These are phyloP conservation scores for Beris chalybata DNA, from an alignment of 2,888 invertebrate species.

Conservation along the genomic window DNA sequence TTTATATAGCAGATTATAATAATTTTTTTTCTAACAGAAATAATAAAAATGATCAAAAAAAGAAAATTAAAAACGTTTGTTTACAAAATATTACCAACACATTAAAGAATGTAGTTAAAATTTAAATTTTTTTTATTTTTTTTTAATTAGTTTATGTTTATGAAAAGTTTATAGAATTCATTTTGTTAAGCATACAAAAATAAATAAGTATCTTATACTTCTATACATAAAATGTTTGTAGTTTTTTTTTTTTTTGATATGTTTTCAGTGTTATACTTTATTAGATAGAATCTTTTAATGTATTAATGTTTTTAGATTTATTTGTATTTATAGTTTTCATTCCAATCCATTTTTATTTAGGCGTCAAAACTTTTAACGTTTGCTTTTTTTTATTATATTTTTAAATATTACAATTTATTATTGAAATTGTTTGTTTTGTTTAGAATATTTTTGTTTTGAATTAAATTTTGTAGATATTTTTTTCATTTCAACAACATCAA, in stretches of 20 bases:
- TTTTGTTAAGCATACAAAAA: constrained; percentile 27
- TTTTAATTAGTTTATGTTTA: not conserved
- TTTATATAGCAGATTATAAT: not conserved
- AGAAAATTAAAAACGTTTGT: not conserved
- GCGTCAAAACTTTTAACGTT: not conserved
- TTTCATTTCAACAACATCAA: constrained; percentile 28
- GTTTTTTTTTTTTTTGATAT: not conserved
- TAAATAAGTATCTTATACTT: constrained; percentile 20
- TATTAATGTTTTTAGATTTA: too few relatives aligned
- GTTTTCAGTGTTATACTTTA: not conserved
- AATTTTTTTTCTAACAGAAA: constrained; percentile 2
- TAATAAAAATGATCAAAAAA: not conserved
- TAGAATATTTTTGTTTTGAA: constrained; percentile 2
- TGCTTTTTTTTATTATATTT: constrained; percentile 8
- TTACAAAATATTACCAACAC: not conserved
- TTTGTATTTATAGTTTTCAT: too few relatives aligned
- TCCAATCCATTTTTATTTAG: not conserved
- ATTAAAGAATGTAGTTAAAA: not conserved
- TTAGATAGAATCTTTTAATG: too few relatives aligned
- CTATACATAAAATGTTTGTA: not conserved
- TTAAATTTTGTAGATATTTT: not conserved
- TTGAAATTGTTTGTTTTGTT: constrained; percentile 4
- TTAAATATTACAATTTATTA: constrained; percentile 10
- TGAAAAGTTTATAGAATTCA: not conserved
- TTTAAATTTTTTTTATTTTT: constrained; percentile 4